Conservation (phyloP, 2,113 vertebrate genomes). For the Anolis sagrei region DNA sequence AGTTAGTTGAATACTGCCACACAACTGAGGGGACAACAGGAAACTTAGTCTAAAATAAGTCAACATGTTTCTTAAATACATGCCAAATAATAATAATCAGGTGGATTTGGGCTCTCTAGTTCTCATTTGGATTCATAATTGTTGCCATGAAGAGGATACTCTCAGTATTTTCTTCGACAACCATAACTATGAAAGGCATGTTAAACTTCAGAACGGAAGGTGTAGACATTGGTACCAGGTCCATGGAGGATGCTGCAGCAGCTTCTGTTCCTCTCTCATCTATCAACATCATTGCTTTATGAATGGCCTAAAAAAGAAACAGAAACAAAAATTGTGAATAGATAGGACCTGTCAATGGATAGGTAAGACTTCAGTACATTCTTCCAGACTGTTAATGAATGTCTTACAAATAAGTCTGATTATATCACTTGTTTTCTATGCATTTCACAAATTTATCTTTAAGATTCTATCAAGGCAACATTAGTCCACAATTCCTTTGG, state of each 20-base stretch:
- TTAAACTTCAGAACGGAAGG: slow-evolving; percentile 62
- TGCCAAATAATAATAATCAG: neutral
- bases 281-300: slow-evolving; percentile 82
- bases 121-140: slow-evolving; percentile 74
- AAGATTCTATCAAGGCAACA: too few species aligned
- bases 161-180: slow-evolving; percentile 52
- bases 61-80: neutral
- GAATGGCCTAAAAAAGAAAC: slow-evolving; percentile 73
- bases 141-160: slow-evolving; percentile 81
- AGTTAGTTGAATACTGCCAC: neutral
- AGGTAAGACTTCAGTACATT: neutral
- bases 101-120: neutral
- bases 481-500: too few species aligned
- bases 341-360: too few species aligned
- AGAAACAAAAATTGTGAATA: neutral
- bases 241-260: slow-evolving; percentile 66
- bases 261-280: slow-evolving; percentile 86
- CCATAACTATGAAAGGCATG: slow-evolving; percentile 74
- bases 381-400: neutral
- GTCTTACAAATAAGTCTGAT: neutral
- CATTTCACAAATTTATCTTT: too few species aligned
- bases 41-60: neutral
- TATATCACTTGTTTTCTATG: neutral
- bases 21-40: neutral
- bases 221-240: slow-evolving; percentile 80